Evolutionary conservation across 1,140 invertebrate genomes (phyloP).

Genomic region (Artemia franciscana): DNA sequence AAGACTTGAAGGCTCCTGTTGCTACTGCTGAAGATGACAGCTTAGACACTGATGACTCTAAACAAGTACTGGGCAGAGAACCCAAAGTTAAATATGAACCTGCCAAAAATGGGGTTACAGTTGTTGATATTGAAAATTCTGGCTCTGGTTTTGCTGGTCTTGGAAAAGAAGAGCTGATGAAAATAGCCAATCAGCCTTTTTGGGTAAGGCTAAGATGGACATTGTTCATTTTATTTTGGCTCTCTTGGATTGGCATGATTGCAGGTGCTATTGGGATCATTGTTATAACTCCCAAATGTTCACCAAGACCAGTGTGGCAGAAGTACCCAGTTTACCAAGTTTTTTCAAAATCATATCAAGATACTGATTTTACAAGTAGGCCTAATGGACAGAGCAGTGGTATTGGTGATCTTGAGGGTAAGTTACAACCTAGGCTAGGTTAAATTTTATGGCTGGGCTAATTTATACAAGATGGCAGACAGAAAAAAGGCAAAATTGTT

Average conservation of each 20-base stretch:
- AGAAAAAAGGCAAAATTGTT: too few species aligned
- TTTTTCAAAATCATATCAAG: constrained; percentile 26
- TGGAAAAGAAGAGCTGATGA: constrained; percentile 73
- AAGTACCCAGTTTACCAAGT: constrained; percentile 34
- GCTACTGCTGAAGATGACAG: constrained; percentile 1
- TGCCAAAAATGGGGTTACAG: constrained; percentile 51
- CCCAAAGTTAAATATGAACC: constrained; percentile 3
- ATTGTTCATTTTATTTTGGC: constrained; percentile 64
- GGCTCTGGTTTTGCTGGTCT: constrained; percentile 43
- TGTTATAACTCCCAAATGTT: constrained; percentile 54
- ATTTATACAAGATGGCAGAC: too few species aligned
- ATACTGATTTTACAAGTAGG: constrained; percentile 19
- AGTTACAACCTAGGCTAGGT: too few species aligned
- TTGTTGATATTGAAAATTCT: constrained; percentile 46
- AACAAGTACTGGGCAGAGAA: constrained; percentile 2
- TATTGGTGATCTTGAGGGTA: constrained; percentile 26
- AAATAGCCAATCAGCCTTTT: constrained; percentile 65
- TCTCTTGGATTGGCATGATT: constrained; percentile 61
- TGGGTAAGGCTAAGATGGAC: constrained; percentile 64
- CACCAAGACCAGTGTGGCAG: constrained; percentile 39
- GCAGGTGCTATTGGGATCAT: constrained; percentile 60
- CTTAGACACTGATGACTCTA: background rate
- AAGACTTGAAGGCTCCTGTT: constrained; percentile 2
- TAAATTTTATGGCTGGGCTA: too few species aligned
- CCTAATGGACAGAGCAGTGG: constrained; percentile 25